Evolutionary conservation across 1,140 invertebrate species (phyloP).

Genomic region (Melipona quadrifasciata): DNA sequence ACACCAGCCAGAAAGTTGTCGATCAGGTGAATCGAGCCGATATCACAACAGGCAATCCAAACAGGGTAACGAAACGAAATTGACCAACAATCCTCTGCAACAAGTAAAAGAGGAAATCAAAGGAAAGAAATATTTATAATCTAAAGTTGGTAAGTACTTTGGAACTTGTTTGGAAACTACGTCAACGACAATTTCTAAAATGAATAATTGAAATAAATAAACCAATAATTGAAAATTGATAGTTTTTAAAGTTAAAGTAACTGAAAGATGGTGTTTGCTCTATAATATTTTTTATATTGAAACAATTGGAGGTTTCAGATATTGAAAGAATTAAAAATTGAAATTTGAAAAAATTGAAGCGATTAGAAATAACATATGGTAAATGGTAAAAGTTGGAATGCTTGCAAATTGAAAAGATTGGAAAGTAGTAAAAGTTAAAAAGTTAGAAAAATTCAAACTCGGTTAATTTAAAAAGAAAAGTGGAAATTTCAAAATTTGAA

Average conservation of each 20-base stretch:
- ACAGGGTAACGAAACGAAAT: conserved; percentile 17
- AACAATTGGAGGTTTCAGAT: no score
- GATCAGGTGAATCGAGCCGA: conserved; percentile 15
- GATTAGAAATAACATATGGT: no score
- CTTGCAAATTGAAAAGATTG: no score
- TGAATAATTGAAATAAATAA: no score
- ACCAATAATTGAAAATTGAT: no score
- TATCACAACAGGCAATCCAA: not conserved
- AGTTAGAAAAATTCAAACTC: no score
- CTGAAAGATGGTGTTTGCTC: no score
- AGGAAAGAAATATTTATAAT: not conserved
- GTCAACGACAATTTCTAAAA: no score
- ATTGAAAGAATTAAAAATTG: not conserved
- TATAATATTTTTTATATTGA: no score
- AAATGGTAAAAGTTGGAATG: not conserved
- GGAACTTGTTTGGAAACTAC: not conserved
- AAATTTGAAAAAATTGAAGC: not conserved
- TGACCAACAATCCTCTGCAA: not conserved
- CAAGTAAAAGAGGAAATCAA: not conserved
- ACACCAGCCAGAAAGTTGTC: not conserved
- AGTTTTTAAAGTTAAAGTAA: no score
- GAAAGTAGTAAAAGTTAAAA: no score
- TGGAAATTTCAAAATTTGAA: not conserved
- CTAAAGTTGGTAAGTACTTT: conserved; percentile 8
- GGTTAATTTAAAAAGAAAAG: not conserved